Percentiles rank a stretch among this genome's conserved stretches.
phyloP scores from a whole-genome alignment of 53 echinoderm and acorn worm genomes.

The Apostichopus leukothele region DNA sequence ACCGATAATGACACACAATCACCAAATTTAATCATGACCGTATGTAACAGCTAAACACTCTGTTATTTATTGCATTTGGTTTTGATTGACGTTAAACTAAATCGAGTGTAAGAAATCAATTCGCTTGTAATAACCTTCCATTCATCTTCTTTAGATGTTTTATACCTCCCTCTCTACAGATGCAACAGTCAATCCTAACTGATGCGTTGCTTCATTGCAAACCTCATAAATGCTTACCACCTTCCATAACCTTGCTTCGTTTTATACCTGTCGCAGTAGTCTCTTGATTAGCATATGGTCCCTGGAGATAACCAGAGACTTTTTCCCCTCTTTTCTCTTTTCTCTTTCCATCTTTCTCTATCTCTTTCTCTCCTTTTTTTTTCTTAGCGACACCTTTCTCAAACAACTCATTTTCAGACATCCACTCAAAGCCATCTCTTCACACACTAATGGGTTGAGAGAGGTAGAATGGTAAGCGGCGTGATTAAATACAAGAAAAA shows the following conservation, averaged over 20 bases:
- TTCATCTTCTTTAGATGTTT: background rate
- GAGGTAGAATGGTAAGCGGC: constrained; percentile 13
- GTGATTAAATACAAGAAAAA: constrained; percentile 16
- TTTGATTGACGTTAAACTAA: background rate
- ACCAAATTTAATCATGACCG: too few species aligned
- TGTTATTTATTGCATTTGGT: background rate
- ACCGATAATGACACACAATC: too few species aligned
- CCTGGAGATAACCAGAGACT: background rate
- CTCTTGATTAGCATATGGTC: constrained; percentile 10
- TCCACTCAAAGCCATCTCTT: constrained; percentile 5
- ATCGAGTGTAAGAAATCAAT: background rate
- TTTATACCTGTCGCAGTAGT: background rate
- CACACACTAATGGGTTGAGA: constrained; percentile 30
- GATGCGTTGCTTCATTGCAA: background rate
- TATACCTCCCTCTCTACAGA: background rate
- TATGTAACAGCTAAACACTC: too few species aligned
- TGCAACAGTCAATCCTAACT: background rate
- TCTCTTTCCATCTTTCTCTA: background rate
- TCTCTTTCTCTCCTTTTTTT: background rate
- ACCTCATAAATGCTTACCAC: constrained; percentile 10
- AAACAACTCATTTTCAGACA: background rate
- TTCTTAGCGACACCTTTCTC: background rate
- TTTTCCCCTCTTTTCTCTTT: background rate
- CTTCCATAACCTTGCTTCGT: background rate
- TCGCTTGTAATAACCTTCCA: background rate